Evolutionary conservation across 2,113 vertebrate genomes (phyloP), one percentile per base, ranked within the genome.

Genomic region (Microtus richardsoni): DNA sequence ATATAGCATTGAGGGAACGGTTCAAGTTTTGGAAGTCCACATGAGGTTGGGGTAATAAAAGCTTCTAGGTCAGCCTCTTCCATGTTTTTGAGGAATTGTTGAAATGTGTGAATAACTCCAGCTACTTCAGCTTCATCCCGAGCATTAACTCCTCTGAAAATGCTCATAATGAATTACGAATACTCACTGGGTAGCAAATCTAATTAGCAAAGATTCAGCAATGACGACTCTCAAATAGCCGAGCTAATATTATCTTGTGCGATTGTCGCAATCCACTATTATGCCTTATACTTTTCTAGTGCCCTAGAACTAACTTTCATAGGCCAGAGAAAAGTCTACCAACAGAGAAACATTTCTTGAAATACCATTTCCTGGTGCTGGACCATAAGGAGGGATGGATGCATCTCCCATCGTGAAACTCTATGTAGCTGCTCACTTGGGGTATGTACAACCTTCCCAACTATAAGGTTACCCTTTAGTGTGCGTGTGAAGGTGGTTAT

Each of bases 131-230:
- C 86, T 97, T 97, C 84, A 84, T 97, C 93, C 87, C 70, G 28
- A 91, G 86, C 60, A 83, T 89, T 97, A 96, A 98, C 96, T 84
- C 92, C 88, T 97, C 83, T 87, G 94, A 95, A 98, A 98, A 98
- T 96, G 88, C 88, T 97, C 96, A 93, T 90, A 44, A 0, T 4
- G 86, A 98, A 97, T 98, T 97, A 98, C 97, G 95, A 89, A 89
- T 70, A 62, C 71, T 93, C 92, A 87, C 97, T 98, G 93, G 91
- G 77, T 30, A 75, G 89, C 64, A 71, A 97, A 97, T 97, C 95
- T 97, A 98, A 97, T 98, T 97, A 98, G 96, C 93, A 97, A 93
- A 95, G 87, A 85, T 97, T 97, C 41, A 94, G 92, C 92, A 90
- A 82, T 73, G 24, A 94, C 97, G 91, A 97, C 98, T 97, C 95